phyloP scores from a whole-genome alignment of 2,888 invertebrate species.

The Catocala fraxini region DNA sequence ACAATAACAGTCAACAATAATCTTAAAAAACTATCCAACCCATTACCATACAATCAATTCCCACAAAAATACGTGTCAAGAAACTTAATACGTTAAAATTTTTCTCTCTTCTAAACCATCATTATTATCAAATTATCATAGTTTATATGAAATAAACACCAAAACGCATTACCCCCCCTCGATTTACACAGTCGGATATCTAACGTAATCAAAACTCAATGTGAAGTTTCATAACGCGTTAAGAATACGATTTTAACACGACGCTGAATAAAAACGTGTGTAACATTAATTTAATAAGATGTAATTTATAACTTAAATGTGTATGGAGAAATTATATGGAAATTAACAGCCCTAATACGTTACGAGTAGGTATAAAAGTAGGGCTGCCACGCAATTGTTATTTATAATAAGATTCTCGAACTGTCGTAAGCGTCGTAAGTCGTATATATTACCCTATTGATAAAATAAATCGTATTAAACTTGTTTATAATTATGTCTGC shows the following conservation, averaged over 20 bases:
- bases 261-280: slow-evolving; percentile 52
- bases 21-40: slow-evolving; percentile 3
- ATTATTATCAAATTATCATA: slow-evolving; percentile 52
- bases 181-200: slow-evolving; percentile 30
- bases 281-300: slow-evolving; percentile 59
- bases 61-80: slow-evolving; percentile 20
- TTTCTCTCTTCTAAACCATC: slow-evolving; percentile 22
- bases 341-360: slow-evolving; percentile 13
- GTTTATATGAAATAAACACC: slow-evolving; percentile 51
- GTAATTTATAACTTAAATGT: slow-evolving; percentile 55
- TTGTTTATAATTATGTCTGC: too few species aligned
- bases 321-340: slow-evolving; percentile 48
- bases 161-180: slow-evolving; percentile 41
- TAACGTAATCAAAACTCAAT: slow-evolving; percentile 45
- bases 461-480: too few species aligned
- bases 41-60: slow-evolving; percentile 13
- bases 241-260: slow-evolving; percentile 39
- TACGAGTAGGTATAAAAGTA: background rate
- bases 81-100: slow-evolving; percentile 25
- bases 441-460: too few species aligned
- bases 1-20: slow-evolving; percentile 3
- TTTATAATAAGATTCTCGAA: background rate
- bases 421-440: too few species aligned
- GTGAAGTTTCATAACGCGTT: slow-evolving; percentile 45
- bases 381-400: slow-evolving; percentile 27